phyloP scores from a whole-genome alignment of 2,888 invertebrate species.

The Synanthedon myopaeformis region DNA sequence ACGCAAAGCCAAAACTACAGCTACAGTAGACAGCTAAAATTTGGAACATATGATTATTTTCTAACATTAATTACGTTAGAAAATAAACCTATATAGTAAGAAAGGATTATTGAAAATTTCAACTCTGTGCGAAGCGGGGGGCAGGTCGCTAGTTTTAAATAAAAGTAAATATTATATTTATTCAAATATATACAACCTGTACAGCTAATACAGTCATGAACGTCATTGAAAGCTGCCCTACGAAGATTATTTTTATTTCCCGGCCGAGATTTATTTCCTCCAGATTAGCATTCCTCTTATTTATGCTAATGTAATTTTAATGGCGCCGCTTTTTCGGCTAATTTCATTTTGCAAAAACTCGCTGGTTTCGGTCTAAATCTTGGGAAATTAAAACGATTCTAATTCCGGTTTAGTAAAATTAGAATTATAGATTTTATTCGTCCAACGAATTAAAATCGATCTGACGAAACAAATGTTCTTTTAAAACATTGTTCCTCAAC shows the following conservation, averaged over 20 bases:
- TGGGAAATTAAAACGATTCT: slow-evolving; percentile 52
- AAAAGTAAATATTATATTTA: no score
- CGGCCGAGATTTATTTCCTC: slow-evolving; percentile 62
- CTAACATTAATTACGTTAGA: no score
- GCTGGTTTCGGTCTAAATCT: slow-evolving; percentile 55
- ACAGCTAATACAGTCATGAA: slow-evolving; percentile 33
- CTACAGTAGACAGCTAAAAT: no score
- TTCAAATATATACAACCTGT: no score
- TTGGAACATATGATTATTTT: no score
- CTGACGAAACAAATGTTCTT: no score
- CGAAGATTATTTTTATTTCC: slow-evolving; percentile 63
- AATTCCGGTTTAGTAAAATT: slow-evolving; percentile 50
- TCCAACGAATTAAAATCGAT: neutral
- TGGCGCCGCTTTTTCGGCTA: slow-evolving; percentile 64
- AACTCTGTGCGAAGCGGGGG: no score
- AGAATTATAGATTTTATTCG: slow-evolving; percentile 41
- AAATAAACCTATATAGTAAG: no score
- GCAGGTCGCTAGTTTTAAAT: no score
- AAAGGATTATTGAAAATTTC: no score
- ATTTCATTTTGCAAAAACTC: slow-evolving; percentile 65
- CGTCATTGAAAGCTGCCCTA: slow-evolving; percentile 41
- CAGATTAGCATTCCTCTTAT: slow-evolving; percentile 69
- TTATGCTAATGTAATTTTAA: slow-evolving; percentile 72
- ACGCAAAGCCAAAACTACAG: no score
- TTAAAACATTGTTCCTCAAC: no score